These are phyloP conservation scores for Notocelia uddmanniana DNA, from an alignment of 2,888 invertebrate species.

Conservation along the genomic window DNA sequence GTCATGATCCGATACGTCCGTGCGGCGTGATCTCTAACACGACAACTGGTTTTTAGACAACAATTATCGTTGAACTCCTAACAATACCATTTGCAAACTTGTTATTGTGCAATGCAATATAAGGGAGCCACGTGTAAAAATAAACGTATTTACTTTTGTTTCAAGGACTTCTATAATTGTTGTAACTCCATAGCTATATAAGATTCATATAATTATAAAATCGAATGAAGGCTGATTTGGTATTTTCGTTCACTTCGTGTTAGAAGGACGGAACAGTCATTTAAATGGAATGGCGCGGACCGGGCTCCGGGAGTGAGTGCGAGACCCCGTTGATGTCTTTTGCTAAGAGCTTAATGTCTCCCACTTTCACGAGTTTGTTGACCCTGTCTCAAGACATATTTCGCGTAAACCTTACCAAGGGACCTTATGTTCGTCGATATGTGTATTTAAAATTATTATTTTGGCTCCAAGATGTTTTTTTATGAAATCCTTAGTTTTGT, in stretches of 20 bases:
- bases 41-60: constrained; percentile 29
- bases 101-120: constrained; percentile 12
- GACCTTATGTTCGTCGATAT: neutral
- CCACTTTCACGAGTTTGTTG: constrained; percentile 74
- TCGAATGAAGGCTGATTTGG: neutral
- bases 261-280: constrained; percentile 2
- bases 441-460: neutral
- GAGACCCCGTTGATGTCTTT: constrained; percentile 81
- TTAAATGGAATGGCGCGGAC: constrained; percentile 21
- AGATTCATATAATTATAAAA: neutral
- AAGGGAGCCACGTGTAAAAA: constrained; percentile 22
- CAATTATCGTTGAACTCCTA: constrained; percentile 35
- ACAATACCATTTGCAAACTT: constrained; percentile 34
- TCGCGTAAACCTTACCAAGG: constrained; percentile 28
- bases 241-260: neutral
- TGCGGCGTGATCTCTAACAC: constrained; percentile 50
- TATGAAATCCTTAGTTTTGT: neutral
- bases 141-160: constrained; percentile 13
- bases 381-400: constrained; percentile 55
- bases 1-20: constrained; percentile 56
- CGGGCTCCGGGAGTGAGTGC: constrained; percentile 46
- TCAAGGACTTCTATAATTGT: constrained; percentile 1
- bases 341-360: constrained; percentile 69
- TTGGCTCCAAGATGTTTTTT: neutral
- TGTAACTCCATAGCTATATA: neutral